Evolutionary conservation across 1,140 invertebrate species (phyloP).

Genomic region (Aphelenchoides fujianensis): DNA sequence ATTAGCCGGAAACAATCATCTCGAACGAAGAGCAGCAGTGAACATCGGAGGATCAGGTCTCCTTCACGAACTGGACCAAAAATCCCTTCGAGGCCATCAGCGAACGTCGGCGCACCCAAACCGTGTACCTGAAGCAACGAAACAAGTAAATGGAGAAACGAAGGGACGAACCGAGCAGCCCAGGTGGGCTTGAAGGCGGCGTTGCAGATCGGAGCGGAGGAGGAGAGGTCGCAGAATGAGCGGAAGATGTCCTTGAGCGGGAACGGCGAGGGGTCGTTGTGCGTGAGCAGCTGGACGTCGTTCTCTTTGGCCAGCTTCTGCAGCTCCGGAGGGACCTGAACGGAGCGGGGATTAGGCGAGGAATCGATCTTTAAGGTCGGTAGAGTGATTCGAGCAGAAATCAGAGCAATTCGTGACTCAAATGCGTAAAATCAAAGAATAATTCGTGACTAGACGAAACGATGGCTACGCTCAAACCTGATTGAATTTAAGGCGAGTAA

Average conservation of each 20-base stretch:
- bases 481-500: too few species aligned
- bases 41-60: too few species aligned
- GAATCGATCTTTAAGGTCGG: too few species aligned
- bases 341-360: background rate
- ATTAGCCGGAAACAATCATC: too few species aligned
- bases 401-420: too few species aligned
- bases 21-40: too few species aligned
- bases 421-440: too few species aligned
- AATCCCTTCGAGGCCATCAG: conserved; percentile 50
- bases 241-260: conserved; percentile 53
- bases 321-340: conserved; percentile 77
- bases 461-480: too few species aligned
- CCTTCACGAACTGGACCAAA: conserved; percentile 42
- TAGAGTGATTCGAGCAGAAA: too few species aligned
- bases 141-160: conserved; percentile 11
- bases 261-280: conserved; percentile 75
- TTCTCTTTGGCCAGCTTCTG: conserved; percentile 83
- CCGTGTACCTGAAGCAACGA: conserved; percentile 41
- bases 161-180: conserved; percentile 39
- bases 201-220: conserved; percentile 24
- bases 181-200: conserved; percentile 39
- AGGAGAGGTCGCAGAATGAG: conserved; percentile 29
- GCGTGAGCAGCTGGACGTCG: conserved; percentile 86
- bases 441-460: too few species aligned
- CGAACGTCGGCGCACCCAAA: conserved; percentile 53